Percentiles rank a stretch among this genome's conserved stretches.
phyloP scores from a whole-genome alignment of 1,140 invertebrate genomes.

The Drosophila santomea region DNA sequence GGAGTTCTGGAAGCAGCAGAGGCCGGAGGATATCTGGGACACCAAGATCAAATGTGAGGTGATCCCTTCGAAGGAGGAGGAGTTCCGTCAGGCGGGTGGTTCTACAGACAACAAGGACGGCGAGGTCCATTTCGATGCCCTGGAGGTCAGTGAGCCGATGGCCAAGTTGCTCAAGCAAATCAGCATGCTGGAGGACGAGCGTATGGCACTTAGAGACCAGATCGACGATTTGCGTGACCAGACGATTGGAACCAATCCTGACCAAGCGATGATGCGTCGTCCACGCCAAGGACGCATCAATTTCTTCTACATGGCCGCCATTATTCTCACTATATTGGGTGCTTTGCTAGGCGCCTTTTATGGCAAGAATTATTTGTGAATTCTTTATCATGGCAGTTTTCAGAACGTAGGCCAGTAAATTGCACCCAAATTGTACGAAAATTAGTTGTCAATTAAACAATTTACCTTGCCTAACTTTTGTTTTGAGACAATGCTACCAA shows the following conservation, averaged over 20 bases:
- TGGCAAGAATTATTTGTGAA: slow-evolving; percentile 19
- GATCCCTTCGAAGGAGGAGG: not conserved
- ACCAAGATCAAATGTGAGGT: slow-evolving; percentile 53
- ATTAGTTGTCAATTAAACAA: slow-evolving; percentile 16
- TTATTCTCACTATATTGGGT: slow-evolving; percentile 9
- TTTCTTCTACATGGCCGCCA: not conserved
- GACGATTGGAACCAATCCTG: not conserved
- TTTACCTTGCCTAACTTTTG: not conserved
- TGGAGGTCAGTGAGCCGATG: slow-evolving; percentile 2
- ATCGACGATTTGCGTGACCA: slow-evolving; percentile 3
- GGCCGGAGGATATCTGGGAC: slow-evolving; percentile 21
- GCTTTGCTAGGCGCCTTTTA: slow-evolving; percentile 19
- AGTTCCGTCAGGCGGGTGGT: not conserved
- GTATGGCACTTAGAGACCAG: slow-evolving; percentile 15
- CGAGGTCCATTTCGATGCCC: slow-evolving; percentile 1
- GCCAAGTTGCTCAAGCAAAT: slow-evolving; percentile 26
- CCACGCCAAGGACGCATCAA: not conserved
- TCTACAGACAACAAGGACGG: not conserved
- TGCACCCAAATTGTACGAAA: slow-evolving; percentile 8
- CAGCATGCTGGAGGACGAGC: slow-evolving; percentile 35
- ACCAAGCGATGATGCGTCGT: no score
- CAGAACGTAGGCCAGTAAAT: not conserved
- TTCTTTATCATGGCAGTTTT: not conserved
- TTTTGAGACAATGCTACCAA: no score
- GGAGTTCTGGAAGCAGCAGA: slow-evolving; percentile 48